Base-by-base conservation (phyloP, 37 sponge, comb jelly and placozoan species). In the Aphrocallistes beatrix region DNA sequence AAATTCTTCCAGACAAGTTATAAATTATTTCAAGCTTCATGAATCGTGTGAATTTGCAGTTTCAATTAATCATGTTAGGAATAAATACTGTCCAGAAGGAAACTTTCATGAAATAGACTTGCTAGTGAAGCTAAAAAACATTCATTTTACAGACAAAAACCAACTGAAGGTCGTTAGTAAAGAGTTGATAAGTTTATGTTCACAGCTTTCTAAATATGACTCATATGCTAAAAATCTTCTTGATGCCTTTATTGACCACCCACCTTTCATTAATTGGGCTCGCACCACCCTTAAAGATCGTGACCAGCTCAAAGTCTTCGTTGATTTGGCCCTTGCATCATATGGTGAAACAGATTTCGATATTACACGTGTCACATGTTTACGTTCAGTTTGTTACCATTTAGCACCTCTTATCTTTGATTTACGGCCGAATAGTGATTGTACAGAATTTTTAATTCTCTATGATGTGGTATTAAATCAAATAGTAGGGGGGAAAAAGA, bases 321-420 rank as follows among this genome's bases (percentile, higher is more conserved):
- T 60, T 6, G 75, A 60, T 60, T 60, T 60, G n/a, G 75, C 75
- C 6, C 21, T 60, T 3, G n/a, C 75, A 19, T 60, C 75, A 25
- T 60, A 30, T 30, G 75, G 34, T 6, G 75, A 32, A 60, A 60
- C 17, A 8, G 75, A 60, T 28, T 60, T 60, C 75, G 21, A 60
- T 60, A 60, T 60, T 30, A 60, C 10, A 8, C 34, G 75, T 6
- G n/a, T 60, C n/a, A 60, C 75, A 19, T 60, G 75, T 30, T 30
- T 60, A 6, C 75, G 75, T 60, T 60, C 75, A 13, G 75, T 60
- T 1, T 60, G 75, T 60, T 32, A 19, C n/a, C 10, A 21, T 60
- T 60, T 60, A 60, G 75, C 75, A 25, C 75, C 75, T 28, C 75
- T 60, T 6, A 60, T 60, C 25, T 60, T 60, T 30, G 75, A 60